Base-by-base conservation (phyloP, 2,888 invertebrate genomes). In the Aleiodes leptofemur region DNA sequence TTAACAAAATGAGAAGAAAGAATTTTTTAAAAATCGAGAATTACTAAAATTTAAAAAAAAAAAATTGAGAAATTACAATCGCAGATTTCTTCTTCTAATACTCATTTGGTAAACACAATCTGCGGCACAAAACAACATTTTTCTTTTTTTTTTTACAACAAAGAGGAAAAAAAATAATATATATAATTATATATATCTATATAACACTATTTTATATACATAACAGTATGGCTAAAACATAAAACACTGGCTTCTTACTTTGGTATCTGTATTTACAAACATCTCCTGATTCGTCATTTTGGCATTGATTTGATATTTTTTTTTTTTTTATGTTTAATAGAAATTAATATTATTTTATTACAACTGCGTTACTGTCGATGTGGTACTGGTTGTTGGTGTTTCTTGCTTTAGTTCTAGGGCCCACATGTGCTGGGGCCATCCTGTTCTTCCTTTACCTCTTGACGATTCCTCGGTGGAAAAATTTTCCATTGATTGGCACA, bases 351-450 rank as follows among this genome's bases (percentile, higher is more conserved):
- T 69, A 66, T 61, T 72, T 70, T 78, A 85, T 78, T 86, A 82
- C 77, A 86, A 82, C 73, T 85, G 86, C 81, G 79, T 85, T 73
- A 75, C 71, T 51, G 71, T 34, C 50, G 68, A 9, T 38, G 71
- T 43, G 48, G 80, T 77, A 53, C 74, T 78, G 23, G 77, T 73
- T 29, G 79, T 74, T 50, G 86, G 82, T 13, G 87, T 81, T 90
- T 95, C 94, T 84, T 93, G 94, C 89, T 96, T 94, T 81, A 96
- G 90, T 86, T 96, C 96, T 55, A 96, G 91, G 0, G 97, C 98
- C 98, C 98, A 98, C 79, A 98, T 98, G 90, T 97, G 96, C 86
- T 98, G 97, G 0, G 98, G 98, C 98, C 98, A 98, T 13, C 98
- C 98, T 0, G 98, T 98, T 75, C 98, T 93, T 0, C 97, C 97